Evolutionary conservation across 1,140 invertebrate genomes (phyloP).

Genomic region (Trichomalopsis sarcophagae): DNA sequence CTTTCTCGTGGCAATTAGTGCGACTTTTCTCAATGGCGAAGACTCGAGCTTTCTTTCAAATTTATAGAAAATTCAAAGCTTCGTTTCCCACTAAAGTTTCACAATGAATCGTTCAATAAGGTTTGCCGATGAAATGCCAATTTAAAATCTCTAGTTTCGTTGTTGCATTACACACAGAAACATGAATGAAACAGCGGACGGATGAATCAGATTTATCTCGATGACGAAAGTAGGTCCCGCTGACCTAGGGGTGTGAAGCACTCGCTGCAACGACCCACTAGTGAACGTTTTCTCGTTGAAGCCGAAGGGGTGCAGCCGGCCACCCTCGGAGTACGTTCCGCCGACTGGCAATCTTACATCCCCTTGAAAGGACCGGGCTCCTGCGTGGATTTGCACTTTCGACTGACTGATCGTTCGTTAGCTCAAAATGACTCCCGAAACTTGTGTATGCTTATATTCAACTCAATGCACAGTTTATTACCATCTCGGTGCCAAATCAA

Average conservation of each 20-base stretch:
- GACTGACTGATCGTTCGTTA: neutral
- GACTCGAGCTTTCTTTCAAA: no score
- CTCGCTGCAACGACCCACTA: constrained; percentile 2
- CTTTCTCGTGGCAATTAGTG: neutral
- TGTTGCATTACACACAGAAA: neutral
- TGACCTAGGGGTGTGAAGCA: neutral
- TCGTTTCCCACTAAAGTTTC: no score
- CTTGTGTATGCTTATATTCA: no score
- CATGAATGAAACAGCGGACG: no score
- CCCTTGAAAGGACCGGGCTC: constrained; percentile 63
- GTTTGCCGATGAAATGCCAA: no score
- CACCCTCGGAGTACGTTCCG: constrained; percentile 57
- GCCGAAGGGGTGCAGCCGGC: constrained; percentile 35
- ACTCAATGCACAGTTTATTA: no score
- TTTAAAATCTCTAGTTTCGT: no score
- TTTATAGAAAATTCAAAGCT: no score
- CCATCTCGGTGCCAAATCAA: no score
- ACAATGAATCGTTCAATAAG: no score
- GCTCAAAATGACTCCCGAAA: neutral
- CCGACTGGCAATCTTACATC: constrained; percentile 67
- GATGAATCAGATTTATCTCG: constrained; percentile 16
- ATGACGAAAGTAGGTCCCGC: constrained; percentile 21
- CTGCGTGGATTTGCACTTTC: neutral
- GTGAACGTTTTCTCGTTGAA: constrained; percentile 61
- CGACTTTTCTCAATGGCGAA: neutral